These are phyloP conservation scores for Dromaius novaehollandiae DNA, from an alignment of 2,113 vertebrate species.

Conservation along the genomic window DNA sequence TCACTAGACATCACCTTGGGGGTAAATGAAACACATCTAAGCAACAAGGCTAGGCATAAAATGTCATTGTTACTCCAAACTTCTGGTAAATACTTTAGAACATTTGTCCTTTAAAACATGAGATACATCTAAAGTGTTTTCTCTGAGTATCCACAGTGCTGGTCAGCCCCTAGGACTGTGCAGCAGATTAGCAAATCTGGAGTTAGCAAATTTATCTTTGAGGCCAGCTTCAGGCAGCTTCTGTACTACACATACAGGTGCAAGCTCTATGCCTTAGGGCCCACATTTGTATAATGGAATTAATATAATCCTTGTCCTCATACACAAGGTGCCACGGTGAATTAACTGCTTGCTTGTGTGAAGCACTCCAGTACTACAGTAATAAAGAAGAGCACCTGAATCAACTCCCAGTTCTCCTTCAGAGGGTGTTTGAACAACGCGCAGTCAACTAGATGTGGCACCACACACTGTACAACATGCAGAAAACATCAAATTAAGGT, in stretches of 20 bases:
- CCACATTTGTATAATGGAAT: neutral
- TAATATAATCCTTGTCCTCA: neutral
- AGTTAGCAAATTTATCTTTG: neutral
- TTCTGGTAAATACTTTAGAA: neutral
- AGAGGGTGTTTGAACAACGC: neutral
- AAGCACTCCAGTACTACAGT: neutral
- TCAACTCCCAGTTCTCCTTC: conserved; percentile 3
- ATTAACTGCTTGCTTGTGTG: neutral
- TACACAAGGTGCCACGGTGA: neutral
- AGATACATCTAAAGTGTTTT: neutral
- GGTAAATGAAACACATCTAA: neutral
- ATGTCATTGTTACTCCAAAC: neutral
- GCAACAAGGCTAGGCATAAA: neutral
- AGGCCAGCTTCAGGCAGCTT: neutral
- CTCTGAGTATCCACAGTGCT: neutral
- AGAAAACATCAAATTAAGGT: neutral
- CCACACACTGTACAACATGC: accelerated
- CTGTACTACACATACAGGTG: neutral
- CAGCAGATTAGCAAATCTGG: neutral
- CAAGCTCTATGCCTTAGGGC: neutral
- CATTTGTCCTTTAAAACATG: neutral
- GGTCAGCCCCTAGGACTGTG: neutral
- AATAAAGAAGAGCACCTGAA: neutral
- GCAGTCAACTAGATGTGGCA: neutral
- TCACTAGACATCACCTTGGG: neutral